Evolutionary conservation across 2,797 vertebrate species (phyloP), one percentile per base, ranked within the genome.

Genomic region (Acrossocheilus wenchowensis): DNA sequence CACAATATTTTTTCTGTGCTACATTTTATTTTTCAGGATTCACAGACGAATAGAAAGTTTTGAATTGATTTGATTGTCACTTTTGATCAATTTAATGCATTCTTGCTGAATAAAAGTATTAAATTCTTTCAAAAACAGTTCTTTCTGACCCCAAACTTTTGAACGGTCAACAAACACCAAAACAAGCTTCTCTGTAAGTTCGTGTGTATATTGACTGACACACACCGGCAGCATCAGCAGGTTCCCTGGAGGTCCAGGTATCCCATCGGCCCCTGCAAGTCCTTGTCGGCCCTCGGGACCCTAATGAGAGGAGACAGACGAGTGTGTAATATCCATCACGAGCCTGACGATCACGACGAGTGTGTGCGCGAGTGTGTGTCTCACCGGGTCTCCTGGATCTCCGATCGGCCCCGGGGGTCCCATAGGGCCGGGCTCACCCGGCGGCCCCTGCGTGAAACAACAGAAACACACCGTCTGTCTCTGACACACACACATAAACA

Each of bases 171-270:
- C 23, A 60, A 60, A 36, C 26, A 7, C 19, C 85, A 36, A 87
- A 19, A 79, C 39, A 19, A 48, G 17, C 1, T 6, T 60, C 17
- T 43, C 23, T 66, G 15, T 66, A 34, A 17, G 26, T 64, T 6
- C 0, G 2, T 30, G 62, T 66, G 30, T 48, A 36, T 60, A 14
- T 19, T 45, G 69, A n/a, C n/a, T n/a, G n/a, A n/a, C n/a, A n/a
- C n/a, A n/a, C n/a, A n/a, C n/a, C n/a, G n/a, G n/a, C n/a, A n/a
- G n/a, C n/a, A n/a, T n/a, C n/a, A n/a, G n/a, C n/a, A n/a, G n/a
- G n/a, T n/a, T n/a, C n/a, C n/a, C n/a, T n/a, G n/a, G n/a, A 4
- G 97, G 98, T 78, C 98, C 98, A 0, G 96, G 97, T 87, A 98
- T 96, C 82, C 98, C 98, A 77, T 98, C 97, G 2, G 97, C 97